Evolutionary conservation across 2,113 vertebrate genomes (phyloP).

Genomic region (Struthidea cinerea): DNA sequence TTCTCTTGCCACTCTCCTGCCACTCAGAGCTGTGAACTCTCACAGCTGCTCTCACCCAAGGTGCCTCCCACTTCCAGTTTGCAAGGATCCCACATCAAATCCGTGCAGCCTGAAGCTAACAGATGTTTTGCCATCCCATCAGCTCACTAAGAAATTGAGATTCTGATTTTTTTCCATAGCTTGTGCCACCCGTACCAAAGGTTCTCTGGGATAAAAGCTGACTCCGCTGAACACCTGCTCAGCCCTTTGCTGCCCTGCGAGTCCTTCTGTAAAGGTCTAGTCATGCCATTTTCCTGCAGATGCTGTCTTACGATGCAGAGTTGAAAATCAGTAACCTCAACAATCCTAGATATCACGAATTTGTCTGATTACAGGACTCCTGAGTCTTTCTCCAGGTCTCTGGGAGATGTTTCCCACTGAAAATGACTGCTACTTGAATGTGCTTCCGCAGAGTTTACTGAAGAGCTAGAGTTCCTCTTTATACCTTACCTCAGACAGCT

Average conservation of each 20-base stretch:
- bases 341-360: background rate
- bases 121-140: constrained; percentile 52
- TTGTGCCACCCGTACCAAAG: background rate
- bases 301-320: background rate
- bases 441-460: background rate
- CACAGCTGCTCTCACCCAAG: constrained; percentile 50
- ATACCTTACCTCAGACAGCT: background rate
- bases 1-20: background rate
- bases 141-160: constrained; percentile 21
- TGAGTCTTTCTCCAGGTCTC: background rate
- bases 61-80: constrained; percentile 53
- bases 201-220: background rate
- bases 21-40: constrained; percentile 52
- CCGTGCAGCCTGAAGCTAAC: constrained; percentile 23
- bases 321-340: background rate
- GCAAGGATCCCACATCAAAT: constrained; percentile 31
- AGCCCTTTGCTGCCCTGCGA: background rate
- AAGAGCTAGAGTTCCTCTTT: background rate
- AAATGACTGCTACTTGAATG: background rate
- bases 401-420: background rate
- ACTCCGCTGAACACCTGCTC: background rate
- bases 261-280: background rate
- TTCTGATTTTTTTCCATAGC: background rate
- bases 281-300: background rate
- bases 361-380: background rate